Conservation (phyloP, 2,113 vertebrate species). For the Phoenicopterus ruber region DNA sequence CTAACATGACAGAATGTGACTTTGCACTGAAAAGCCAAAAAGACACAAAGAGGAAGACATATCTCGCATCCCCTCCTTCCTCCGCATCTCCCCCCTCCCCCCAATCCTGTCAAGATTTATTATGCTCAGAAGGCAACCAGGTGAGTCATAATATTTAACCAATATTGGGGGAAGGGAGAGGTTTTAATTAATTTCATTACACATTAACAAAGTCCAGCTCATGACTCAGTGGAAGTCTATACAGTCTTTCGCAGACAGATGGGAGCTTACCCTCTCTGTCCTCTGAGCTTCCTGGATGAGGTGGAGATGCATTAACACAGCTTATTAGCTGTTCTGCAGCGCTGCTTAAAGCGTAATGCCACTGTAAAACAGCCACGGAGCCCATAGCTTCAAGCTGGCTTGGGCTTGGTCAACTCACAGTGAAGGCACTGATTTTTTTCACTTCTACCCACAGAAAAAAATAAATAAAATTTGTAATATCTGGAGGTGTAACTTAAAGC, state of each 20-base stretch:
- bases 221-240: slow-evolving; percentile 3
- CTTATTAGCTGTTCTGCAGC: neutral
- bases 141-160: slow-evolving; percentile 25
- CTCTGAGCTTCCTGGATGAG: neutral
- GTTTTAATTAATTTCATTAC: slow-evolving; percentile 52
- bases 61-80: neutral
- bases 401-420: neutral
- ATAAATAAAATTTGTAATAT: neutral
- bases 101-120: slow-evolving; percentile 8
- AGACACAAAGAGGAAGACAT: neutral
- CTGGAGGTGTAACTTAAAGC: neutral
- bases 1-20: slow-evolving; percentile 17
- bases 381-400: neutral
- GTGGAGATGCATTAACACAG: neutral
- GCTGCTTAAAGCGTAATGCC: neutral
- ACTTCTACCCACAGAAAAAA: neutral
- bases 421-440: neutral
- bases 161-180: neutral
- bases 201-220: neutral
- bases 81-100: neutral
- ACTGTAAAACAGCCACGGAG: neutral
- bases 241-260: slow-evolving; percentile 15
- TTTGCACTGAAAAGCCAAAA: slow-evolving; percentile 20
- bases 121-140: slow-evolving; percentile 26
- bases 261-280: slow-evolving; percentile 13